A percentile compares a stretch with the other conserved stretches of the same genome.
Evolutionary conservation across 2,113 vertebrate species (phyloP).

Genomic region (Periophthalmodon schlosseri): DNA sequence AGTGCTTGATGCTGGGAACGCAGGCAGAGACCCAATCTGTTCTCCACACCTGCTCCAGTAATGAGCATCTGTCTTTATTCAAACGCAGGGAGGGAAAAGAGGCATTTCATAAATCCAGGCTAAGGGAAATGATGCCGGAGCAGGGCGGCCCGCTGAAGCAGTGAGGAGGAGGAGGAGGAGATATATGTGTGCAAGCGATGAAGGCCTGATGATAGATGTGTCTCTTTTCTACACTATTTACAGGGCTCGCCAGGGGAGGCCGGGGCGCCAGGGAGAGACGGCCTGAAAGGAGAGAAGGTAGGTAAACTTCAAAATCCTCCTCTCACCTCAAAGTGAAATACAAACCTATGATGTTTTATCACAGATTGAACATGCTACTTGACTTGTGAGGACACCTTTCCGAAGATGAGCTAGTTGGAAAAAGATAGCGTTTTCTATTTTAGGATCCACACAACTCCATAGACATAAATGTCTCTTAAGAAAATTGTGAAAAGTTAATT

Average conservation of each 20-base stretch:
- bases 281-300: slow-evolving; percentile 96
- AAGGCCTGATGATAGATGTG: slow-evolving; percentile 68
- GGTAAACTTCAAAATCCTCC: slow-evolving; percentile 74
- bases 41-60: slow-evolving; percentile 77
- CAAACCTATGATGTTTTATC: slow-evolving; percentile 53
- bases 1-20: slow-evolving; percentile 65
- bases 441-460: slow-evolving; percentile 13
- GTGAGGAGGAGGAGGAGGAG: slow-evolving; percentile 69
- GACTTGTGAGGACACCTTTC: slow-evolving; percentile 44
- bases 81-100: slow-evolving; percentile 70
- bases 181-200: slow-evolving; percentile 69
- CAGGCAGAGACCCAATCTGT: slow-evolving; percentile 77
- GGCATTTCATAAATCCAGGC: slow-evolving; percentile 75
- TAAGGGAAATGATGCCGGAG: slow-evolving; percentile 67
- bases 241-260: slow-evolving; percentile 84
- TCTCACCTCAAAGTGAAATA: slow-evolving; percentile 51
- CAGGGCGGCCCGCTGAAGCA: slow-evolving; percentile 65
- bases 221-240: slow-evolving; percentile 68
- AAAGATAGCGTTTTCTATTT: not conserved
- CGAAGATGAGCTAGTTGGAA: slow-evolving; percentile 10
- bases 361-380: slow-evolving; percentile 50
- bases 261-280: slow-evolving; percentile 84
- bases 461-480: not conserved
- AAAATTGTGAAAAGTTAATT: not conserved
- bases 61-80: slow-evolving; percentile 80